Conservation (phyloP, 2,888 invertebrate genomes). For the Lasiommata megera region DNA sequence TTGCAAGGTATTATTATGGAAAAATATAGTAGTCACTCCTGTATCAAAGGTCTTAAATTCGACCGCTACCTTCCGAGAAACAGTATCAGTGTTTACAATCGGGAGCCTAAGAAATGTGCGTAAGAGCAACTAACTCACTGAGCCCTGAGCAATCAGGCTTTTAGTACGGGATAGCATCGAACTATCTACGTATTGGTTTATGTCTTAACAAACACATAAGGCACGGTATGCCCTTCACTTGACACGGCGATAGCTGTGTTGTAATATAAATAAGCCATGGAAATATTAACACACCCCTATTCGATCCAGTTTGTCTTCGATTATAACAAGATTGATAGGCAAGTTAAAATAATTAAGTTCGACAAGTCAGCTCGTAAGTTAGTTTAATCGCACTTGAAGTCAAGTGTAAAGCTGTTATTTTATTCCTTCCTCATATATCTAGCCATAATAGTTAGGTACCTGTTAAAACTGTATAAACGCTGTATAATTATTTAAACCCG, state of each 20-base stretch:
- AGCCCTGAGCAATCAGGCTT: constrained; percentile 31
- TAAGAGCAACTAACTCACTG: constrained; percentile 31
- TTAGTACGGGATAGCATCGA: constrained; percentile 15
- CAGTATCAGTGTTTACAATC: constrained; percentile 26
- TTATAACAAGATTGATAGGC: constrained; percentile 1
- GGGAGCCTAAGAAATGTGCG: constrained; percentile 39
- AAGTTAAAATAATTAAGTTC: background rate
- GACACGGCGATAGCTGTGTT: constrained; percentile 9
- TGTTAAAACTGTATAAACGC: too few relatives aligned
- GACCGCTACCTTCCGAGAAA: constrained; percentile 16
- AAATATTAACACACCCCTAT: constrained; percentile 19
- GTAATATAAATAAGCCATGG: constrained; percentile 17
- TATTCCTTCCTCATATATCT: background rate
- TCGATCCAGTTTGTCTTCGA: background rate
- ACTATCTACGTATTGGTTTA: constrained; percentile 19
- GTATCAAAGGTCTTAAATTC: constrained; percentile 18
- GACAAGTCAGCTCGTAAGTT: background rate
- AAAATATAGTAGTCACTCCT: background rate
- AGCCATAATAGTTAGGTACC: too few relatives aligned
- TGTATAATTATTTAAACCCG: too few relatives aligned
- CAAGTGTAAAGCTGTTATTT: background rate
- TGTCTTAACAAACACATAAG: constrained; percentile 23
- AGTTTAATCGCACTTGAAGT: background rate
- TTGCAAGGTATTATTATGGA: constrained; percentile 6
- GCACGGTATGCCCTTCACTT: constrained; percentile 17